Conservation (phyloP, 2,113 vertebrate species). For the Noctilio leporinus region DNA sequence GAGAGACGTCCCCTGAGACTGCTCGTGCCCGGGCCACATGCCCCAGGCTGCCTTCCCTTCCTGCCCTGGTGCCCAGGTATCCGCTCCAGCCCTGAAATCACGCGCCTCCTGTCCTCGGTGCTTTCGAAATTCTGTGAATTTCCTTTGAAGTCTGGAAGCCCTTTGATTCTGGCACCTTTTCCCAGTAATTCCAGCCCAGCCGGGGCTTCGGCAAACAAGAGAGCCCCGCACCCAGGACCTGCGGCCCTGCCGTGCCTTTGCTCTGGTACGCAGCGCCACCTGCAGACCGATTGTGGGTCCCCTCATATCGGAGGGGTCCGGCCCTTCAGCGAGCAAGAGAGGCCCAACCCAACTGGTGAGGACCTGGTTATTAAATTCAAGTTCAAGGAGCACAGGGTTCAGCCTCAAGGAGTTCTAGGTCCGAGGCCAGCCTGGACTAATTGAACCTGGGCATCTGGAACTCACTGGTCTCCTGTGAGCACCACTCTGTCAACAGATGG, state of each 20-base stretch:
- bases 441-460: not conserved
- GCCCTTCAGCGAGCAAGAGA: fast-evolving
- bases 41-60: not conserved
- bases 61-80: not conserved
- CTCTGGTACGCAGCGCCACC: constrained; percentile 73
- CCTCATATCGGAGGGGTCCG: too few species aligned
- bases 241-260: not conserved
- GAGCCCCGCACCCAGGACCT: not conserved
- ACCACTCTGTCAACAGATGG: not conserved
- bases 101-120: fast-evolving
- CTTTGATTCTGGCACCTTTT: fast-evolving
- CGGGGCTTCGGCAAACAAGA: fast-evolving
- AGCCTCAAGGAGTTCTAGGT: not conserved
- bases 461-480: not conserved
- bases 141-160: not conserved
- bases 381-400: not conserved
- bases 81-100: not conserved
- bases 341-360: fast-evolving
- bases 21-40: not conserved
- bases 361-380: not conserved
- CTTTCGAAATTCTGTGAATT: not conserved
- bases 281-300: constrained; percentile 48
- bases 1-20: not conserved
- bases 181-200: not conserved
- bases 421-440: not conserved